These are phyloP conservation scores for Phragmatobia fuliginosa DNA, from an alignment of 2,888 invertebrate species.

Conservation along the genomic window DNA sequence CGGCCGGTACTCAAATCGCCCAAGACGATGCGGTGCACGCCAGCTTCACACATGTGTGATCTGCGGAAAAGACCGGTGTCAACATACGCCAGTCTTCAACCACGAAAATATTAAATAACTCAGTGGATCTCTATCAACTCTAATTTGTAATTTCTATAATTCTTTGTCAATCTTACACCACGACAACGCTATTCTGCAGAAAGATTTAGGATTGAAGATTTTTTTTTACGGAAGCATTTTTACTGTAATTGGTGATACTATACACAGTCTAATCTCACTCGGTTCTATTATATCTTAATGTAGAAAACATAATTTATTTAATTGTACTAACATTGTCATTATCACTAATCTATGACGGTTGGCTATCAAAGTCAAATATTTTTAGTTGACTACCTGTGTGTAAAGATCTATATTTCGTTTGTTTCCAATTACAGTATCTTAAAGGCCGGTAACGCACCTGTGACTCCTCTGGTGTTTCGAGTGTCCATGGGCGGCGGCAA, in stretches of 20 bases:
- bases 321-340: too few species aligned
- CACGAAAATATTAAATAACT: constrained; percentile 86
- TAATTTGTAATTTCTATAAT: constrained; percentile 46
- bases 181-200: fast-evolving
- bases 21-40: constrained; percentile 92
- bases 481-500: too few species aligned
- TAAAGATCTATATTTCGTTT: neutral
- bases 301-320: too few species aligned
- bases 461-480: too few species aligned
- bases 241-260: neutral
- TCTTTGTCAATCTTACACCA: neutral
- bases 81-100: constrained; percentile 87
- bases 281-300: neutral
- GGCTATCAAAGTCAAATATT: neutral
- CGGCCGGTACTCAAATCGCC: constrained; percentile 92
- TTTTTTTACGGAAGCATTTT: neutral
- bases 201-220: neutral
- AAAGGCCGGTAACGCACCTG: too few species aligned
- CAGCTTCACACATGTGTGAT: constrained; percentile 95
- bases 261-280: neutral
- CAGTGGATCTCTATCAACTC: constrained; percentile 83
- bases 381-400: neutral
- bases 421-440: neutral
- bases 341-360: too few species aligned
- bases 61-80: constrained; percentile 85